Base-by-base conservation (phyloP, 1,140 invertebrate genomes). In the Drosophila navojoa region DNA sequence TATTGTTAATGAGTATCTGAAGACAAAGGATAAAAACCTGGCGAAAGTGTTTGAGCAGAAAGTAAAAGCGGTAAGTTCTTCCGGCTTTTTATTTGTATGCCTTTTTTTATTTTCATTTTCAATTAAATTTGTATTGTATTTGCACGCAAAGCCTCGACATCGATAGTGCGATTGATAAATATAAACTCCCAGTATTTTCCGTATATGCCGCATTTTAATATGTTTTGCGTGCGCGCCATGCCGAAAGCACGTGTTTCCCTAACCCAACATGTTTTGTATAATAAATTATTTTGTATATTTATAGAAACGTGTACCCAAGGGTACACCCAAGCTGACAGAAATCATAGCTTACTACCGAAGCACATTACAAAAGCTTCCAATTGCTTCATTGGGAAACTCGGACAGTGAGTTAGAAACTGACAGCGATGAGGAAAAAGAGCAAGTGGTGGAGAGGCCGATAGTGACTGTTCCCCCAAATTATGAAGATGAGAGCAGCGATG, bases 11-110 rank as follows among this genome's bases (percentile, higher is more conserved):
- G 93, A 95, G 53, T 94, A 93, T 93, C 91, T 95, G 58, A 73
- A 92, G 22, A 93, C 93, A 54, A 93, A 93, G 66, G 94, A 95
- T 72, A 93, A 93, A 61, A 92, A 92, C 5, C 81, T 95, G 16
- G 94, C 94, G 0, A 92, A 93, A 71, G 92, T 93, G 45, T 95
- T 93, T 74, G 93, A 94, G 68, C 94, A 93, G 59, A 95, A 95
- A 91, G 93, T 92, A 10, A 94, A 94, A 57, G 93, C 94, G 82
- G 94, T 95, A 93, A 94, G 94, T 92, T 60, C 19, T 16, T 25
- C 4, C 47, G 11, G 10, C 15, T 57, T 49, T 38, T 13, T 53
- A 16, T 59, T 27, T n/a, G 6, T 22, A n/a, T 69, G 10, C n/a
- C 13, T 5, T 49, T 45, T 54, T 45, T 13, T 25, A 4, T 29